Base-by-base conservation (phyloP, 2,888 invertebrate species). In the Homarus gammarus region DNA sequence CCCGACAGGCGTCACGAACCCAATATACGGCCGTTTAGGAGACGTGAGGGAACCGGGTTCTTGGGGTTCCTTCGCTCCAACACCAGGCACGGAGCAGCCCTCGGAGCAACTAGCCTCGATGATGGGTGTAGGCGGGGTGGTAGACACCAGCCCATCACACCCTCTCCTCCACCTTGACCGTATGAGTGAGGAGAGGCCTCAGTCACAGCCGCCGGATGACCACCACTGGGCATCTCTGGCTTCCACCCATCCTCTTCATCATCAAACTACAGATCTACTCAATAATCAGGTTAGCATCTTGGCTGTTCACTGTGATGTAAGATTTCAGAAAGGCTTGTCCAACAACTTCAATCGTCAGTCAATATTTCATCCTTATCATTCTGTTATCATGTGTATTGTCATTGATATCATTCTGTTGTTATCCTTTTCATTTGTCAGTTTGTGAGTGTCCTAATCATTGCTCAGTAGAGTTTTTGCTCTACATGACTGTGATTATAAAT, bases 271-370 rank as follows among this genome's bases (percentile, higher is more conserved):
- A 40, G 91, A 91, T 64, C 82, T 91, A 40, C 91, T 91, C 44
- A 91, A 91, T 40, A 91, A 91, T 44, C 91, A 91, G 91, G 91
- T 91, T 56, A 87, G 49, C 36, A n/a, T n/a, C n/a, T n/a, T n/a
- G n/a, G n/a, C n/a, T n/a, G n/a, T n/a, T n/a, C n/a, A n/a, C n/a
- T n/a, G n/a, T n/a, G n/a, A n/a, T n/a, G n/a, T n/a, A n/a, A n/a
- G n/a, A n/a, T n/a, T n/a, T n/a, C n/a, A n/a, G n/a, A n/a, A n/a
- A n/a, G n/a, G n/a, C n/a, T n/a, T n/a, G n/a, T n/a, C n/a, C n/a
- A n/a, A n/a, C n/a, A n/a, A n/a, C n/a, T n/a, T n/a, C n/a, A n/a
- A n/a, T n/a, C n/a, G n/a, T n/a, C n/a, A n/a, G n/a, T n/a, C n/a
- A n/a, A n/a, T n/a, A n/a, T n/a, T n/a, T n/a, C n/a, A n/a, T n/a